Evolutionary conservation across 1,140 invertebrate genomes (phyloP), one percentile per base, ranked within the genome.

Genomic region (Coelopa frigida): DNA sequence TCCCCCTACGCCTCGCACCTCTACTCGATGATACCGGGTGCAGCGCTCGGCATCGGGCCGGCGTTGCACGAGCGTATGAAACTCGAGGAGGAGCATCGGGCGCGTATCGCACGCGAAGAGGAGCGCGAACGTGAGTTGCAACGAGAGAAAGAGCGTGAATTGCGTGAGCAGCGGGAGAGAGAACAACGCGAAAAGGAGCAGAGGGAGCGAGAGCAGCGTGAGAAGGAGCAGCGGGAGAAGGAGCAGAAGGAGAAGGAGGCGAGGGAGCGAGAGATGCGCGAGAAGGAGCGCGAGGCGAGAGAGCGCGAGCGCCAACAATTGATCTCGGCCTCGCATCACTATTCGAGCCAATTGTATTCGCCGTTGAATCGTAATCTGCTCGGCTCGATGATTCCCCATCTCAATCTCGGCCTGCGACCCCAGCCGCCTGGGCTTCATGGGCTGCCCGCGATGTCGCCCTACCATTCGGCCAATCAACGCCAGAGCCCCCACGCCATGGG

Each of bases 51-150:
- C 65, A 29, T 74, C 61, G 48, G 71, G 56, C 36, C 73, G 74
- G 65, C 72, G 62, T 55, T 80, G 75, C 55, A 78, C 77, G 75
- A 80, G 77, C 58, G 79, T 76, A 64, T 81, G 46, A 80, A 80
- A 69, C 59, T 82, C 52, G 80, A 82, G 68, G 81, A 83, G 57
- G 81, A 83, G 54, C 79, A 82, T 52, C 68, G 79, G 44, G 70
- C 78, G 52, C 66, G 78, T 21, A 63, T 77, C 54, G 71, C 68
- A 22, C 70, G 75, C 51, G 76, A 79, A 50, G 74, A 77, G 58
- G 76, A 78, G 52, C 73, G 75, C 49, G 75, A 78, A 52, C 70
- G 76, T 54, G 75, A 78, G 66, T 64, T 73, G 59, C 70, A 61
- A 56, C 68, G 57, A 47, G 75, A 74, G 66, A 71, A 71, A 66